A percentile compares a stretch with the other conserved stretches of the same genome.
Conservation (phyloP, 2,797 vertebrate genomes). For the Sebastes reedi region DNA sequence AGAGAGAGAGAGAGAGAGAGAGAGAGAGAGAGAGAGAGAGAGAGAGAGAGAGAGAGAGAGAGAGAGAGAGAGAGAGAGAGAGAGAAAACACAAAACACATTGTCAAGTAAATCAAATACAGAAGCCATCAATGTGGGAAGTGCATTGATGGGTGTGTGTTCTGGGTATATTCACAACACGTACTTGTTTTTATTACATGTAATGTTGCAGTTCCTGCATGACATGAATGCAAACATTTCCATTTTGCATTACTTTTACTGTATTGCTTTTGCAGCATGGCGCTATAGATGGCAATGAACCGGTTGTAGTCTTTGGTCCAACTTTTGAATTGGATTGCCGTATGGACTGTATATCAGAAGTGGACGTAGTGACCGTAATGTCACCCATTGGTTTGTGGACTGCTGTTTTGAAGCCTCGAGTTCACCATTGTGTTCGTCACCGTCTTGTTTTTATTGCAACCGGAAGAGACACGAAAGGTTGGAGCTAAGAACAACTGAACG, state of each 20-base stretch:
- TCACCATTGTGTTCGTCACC: no score
- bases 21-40: not conserved
- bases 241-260: not conserved
- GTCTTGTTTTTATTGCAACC: no score
- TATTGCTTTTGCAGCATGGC: not conserved
- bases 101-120: constrained; percentile 38
- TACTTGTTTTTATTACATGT: not conserved
- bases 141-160: not conserved
- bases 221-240: not conserved
- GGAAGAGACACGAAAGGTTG: no score
- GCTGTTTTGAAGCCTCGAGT: no score
- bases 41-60: not conserved
- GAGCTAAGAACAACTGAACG: no score
- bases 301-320: not conserved
- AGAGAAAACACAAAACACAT: constrained; percentile 19
- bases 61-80: not conserved
- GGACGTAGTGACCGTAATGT: no score
- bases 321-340: not conserved
- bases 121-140: constrained; percentile 21
- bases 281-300: not conserved
- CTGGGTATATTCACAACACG: not conserved
- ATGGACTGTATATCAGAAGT: no score
- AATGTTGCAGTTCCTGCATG: not conserved
- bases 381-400: no score
- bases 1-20: not conserved